Percentiles rank a stretch among this genome's conserved stretches.
These are phyloP conservation scores for Suricata suricatta DNA, from an alignment of 2,113 vertebrate genomes.

Conservation along the genomic window DNA sequence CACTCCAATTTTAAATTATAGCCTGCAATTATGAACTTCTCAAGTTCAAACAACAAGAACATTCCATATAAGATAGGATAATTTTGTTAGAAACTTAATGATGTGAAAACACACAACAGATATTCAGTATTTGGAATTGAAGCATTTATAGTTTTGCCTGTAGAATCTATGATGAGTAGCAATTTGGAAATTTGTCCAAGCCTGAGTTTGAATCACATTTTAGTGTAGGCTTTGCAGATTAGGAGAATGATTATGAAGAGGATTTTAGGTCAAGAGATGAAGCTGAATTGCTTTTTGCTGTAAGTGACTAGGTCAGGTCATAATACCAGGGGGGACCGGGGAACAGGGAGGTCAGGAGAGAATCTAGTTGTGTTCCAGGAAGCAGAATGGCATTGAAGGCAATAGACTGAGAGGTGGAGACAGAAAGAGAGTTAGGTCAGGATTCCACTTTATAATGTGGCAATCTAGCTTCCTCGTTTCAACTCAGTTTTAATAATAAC, in stretches of 20 bases:
- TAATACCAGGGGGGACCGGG: fast-evolving
- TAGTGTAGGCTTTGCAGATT: neutral
- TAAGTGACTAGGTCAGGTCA: neutral
- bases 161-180: neutral
- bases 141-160: neutral
- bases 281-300: neutral
- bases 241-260: neutral
- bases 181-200: neutral
- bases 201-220: neutral
- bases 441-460: neutral
- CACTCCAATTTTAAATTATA: neutral
- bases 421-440: neutral
- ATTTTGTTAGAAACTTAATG: slow-evolving; percentile 12
- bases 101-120: neutral
- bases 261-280: neutral
- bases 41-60: neutral
- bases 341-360: neutral
- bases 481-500: neutral
- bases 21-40: neutral
- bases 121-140: neutral
- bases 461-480: neutral
- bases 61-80: neutral
- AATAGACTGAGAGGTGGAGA: neutral
- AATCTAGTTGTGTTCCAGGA: neutral
- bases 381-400: neutral